Evolutionary conservation across 2,797 vertebrate genomes (phyloP).

Genomic region (Labeo calbasu): DNA sequence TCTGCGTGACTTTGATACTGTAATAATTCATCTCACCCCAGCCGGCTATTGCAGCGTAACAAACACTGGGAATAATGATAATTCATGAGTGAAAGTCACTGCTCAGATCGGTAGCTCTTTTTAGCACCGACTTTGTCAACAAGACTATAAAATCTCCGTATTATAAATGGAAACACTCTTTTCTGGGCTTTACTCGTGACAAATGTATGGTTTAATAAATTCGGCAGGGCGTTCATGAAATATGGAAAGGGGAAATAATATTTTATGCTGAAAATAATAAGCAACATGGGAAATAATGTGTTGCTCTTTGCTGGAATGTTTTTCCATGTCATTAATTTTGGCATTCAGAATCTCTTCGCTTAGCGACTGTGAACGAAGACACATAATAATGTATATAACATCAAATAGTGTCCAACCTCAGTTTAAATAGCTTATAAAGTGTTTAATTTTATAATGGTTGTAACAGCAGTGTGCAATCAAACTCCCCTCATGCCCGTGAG

Average conservation of each 20-base stretch:
- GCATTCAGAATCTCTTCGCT: slow-evolving; percentile 13
- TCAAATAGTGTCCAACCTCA: background rate
- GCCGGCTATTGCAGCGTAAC: slow-evolving; percentile 44
- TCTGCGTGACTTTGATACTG: slow-evolving; percentile 30
- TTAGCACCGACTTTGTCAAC: slow-evolving; percentile 40
- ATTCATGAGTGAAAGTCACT: slow-evolving; percentile 50
- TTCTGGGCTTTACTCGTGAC: slow-evolving; percentile 32
- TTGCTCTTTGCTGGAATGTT: slow-evolving; percentile 27
- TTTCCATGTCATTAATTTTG: slow-evolving; percentile 30
- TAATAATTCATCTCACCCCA: slow-evolving; percentile 61
- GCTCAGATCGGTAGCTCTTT: slow-evolving; percentile 22
- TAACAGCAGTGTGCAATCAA: background rate
- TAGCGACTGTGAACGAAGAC: background rate
- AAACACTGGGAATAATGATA: slow-evolving; percentile 49
- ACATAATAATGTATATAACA: background rate
- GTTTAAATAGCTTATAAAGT: slow-evolving; percentile 9
- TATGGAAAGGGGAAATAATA: slow-evolving; percentile 23
- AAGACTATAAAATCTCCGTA: slow-evolving; percentile 32
- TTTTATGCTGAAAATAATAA: slow-evolving; percentile 42
- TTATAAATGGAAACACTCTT: slow-evolving; percentile 38
- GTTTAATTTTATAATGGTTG: slow-evolving; percentile 1
- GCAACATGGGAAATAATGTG: slow-evolving; percentile 35
- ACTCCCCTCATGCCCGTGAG: slow-evolving; percentile 10
- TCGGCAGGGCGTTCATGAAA: slow-evolving; percentile 18
- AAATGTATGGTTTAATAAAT: slow-evolving; percentile 38